Percentiles rank a stretch among this genome's conserved stretches.
Evolutionary conservation across 2,113 vertebrate species (phyloP).

Genomic region (Caretta caretta): DNA sequence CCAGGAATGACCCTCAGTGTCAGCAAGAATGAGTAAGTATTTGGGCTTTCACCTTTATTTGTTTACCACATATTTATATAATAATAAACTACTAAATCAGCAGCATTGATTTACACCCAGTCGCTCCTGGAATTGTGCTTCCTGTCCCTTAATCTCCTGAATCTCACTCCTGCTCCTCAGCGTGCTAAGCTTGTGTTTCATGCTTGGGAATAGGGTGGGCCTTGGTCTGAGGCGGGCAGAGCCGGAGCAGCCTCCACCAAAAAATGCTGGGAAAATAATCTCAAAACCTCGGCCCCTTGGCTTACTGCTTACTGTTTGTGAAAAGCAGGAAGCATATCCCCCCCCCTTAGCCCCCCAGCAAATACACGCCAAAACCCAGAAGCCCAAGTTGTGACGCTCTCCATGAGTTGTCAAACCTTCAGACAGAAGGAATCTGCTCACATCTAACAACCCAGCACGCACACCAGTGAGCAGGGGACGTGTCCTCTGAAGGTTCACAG

Average conservation of each 20-base stretch:
- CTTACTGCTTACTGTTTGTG: background rate
- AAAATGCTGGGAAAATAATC: background rate
- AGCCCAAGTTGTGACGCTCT: background rate
- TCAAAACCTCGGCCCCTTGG: background rate
- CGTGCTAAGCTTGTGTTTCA: accelerated
- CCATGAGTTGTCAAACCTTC: background rate
- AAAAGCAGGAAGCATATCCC: background rate
- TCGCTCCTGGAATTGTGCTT: background rate
- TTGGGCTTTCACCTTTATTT: background rate
- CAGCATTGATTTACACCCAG: accelerated
- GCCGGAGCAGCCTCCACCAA: background rate
- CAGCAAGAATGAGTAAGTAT: background rate
- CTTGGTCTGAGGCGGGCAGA: background rate
- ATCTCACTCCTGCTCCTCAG: background rate
- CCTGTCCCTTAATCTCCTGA: background rate
- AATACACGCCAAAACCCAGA: background rate
- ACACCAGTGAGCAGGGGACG: background rate
- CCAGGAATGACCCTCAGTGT: accelerated
- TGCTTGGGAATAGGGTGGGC: background rate
- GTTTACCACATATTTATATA: background rate
- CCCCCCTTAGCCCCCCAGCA: background rate
- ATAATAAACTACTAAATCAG: background rate
- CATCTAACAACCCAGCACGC: background rate
- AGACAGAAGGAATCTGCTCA: background rate
- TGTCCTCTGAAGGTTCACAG: background rate